These are phyloP conservation scores for Anastrepha obliqua DNA, from an alignment of 1,140 invertebrate genomes.

Conservation along the genomic window DNA sequence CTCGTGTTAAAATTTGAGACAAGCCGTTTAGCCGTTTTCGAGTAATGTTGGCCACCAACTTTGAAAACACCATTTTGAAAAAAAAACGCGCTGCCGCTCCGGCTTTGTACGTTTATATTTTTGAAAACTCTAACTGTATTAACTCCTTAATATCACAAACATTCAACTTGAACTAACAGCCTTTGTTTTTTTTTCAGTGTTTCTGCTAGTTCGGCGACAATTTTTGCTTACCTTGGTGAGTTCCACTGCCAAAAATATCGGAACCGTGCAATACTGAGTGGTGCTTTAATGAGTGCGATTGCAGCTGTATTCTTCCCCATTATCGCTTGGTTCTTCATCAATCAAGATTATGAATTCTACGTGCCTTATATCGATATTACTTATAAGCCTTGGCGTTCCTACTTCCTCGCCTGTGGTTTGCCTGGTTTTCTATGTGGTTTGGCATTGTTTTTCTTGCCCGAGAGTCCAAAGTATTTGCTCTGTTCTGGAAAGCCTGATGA, in stretches of 20 bases:
- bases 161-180: no score
- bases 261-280: constrained; percentile 60
- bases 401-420: constrained; percentile 79
- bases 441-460: constrained; percentile 79
- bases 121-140: no score
- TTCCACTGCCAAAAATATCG: constrained; percentile 62
- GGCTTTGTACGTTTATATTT: no score
- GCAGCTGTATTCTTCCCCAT: constrained; percentile 74
- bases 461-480: constrained; percentile 83
- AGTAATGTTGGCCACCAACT: no score
- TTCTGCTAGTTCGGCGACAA: constrained; percentile 61
- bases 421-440: constrained; percentile 79
- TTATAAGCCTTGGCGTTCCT: constrained; percentile 82
- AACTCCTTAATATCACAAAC: no score
- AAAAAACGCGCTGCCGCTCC: no score
- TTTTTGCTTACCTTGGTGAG: constrained; percentile 68
- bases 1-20: no score
- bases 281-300: constrained; percentile 65
- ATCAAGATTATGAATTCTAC: constrained; percentile 75
- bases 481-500: constrained; percentile 76
- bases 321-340: constrained; percentile 82
- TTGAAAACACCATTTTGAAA: no score
- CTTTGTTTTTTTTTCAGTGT: constrained; percentile 54
- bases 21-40: no score
- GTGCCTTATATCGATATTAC: constrained; percentile 73